phyloP scores from a whole-genome alignment of 2,888 invertebrate species.

The Polydesmus complanatus region DNA sequence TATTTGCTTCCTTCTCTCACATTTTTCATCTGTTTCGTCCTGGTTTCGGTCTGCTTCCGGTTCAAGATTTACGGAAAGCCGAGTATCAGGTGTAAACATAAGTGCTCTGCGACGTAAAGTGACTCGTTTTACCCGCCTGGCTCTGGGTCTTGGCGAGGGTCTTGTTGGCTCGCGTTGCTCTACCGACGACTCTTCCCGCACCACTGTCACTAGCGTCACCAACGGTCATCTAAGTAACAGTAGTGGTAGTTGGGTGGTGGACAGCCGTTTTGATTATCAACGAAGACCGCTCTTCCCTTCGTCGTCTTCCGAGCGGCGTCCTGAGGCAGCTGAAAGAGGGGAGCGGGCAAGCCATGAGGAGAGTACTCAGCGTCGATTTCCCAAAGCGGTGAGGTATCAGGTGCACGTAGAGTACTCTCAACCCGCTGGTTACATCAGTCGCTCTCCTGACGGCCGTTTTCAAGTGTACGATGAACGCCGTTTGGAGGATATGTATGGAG shows the following conservation, averaged over 20 bases:
- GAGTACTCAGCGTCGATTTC: constrained; percentile 20
- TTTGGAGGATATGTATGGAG: constrained; percentile 24
- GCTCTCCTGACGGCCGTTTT: constrained; percentile 60
- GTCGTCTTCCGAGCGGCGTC: constrained; percentile 14
- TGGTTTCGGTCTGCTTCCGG: not conserved
- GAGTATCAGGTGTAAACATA: constrained; percentile 22
- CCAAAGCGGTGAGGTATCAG: constrained; percentile 23
- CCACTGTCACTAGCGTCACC: not conserved
- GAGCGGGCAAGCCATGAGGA: constrained; percentile 12
- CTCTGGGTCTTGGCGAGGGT: constrained; percentile 13
- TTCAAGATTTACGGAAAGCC: constrained; percentile 21
- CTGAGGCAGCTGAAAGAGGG: constrained; percentile 15
- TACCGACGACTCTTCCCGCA: constrained; percentile 4
- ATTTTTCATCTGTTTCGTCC: not conserved
- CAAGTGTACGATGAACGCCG: constrained; percentile 41
- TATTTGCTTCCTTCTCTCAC: constrained; percentile 17
- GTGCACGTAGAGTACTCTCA: constrained; percentile 26
- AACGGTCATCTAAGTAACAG: not conserved
- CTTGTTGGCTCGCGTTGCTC: constrained; percentile 4
- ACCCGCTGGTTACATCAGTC: constrained; percentile 47
- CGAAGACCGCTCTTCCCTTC: not conserved
- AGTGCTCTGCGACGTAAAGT: constrained; percentile 19
- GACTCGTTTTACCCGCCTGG: constrained; percentile 19
- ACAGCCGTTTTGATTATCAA: constrained; percentile 6
- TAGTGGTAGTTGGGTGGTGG: constrained; percentile 11